Conservation (phyloP, 2,888 invertebrate genomes). For the Melieria picta region DNA sequence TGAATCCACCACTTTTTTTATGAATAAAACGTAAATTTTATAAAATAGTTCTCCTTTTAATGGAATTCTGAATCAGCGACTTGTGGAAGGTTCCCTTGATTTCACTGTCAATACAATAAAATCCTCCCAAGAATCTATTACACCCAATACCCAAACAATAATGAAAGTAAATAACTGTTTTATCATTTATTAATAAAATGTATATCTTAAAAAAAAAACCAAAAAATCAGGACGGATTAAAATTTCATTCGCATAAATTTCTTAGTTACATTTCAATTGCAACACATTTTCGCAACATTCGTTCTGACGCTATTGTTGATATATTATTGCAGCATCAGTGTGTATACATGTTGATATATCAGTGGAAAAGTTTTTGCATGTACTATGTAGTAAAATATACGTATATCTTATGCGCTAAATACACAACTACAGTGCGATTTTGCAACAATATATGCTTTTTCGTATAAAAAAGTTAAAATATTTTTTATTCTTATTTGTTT, state of each 20-base stretch:
- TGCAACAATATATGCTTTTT: background rate
- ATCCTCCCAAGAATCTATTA: no score
- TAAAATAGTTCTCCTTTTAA: no score
- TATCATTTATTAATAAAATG: background rate
- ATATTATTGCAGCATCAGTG: background rate
- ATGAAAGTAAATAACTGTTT: no score
- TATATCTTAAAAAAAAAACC: background rate
- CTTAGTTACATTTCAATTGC: background rate
- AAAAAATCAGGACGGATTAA: conserved; percentile 2
- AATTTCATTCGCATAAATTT: background rate
- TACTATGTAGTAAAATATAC: no score
- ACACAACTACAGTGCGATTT: background rate
- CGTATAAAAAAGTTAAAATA: background rate
- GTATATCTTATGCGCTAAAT: background rate
- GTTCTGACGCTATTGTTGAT: background rate
- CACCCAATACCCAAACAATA: no score
- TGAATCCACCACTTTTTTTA: no score
- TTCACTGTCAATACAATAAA: no score
- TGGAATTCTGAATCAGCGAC: no score
- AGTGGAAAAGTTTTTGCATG: background rate
- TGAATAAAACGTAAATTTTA: no score
- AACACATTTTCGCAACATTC: background rate
- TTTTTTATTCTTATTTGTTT: background rate
- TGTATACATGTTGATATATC: background rate
- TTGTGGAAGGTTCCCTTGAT: no score